A percentile compares a stretch with the other conserved stretches of the same genome.
Conservation (phyloP, 2,113 vertebrate genomes). For the Brachionichthys hirsutus region DNA sequence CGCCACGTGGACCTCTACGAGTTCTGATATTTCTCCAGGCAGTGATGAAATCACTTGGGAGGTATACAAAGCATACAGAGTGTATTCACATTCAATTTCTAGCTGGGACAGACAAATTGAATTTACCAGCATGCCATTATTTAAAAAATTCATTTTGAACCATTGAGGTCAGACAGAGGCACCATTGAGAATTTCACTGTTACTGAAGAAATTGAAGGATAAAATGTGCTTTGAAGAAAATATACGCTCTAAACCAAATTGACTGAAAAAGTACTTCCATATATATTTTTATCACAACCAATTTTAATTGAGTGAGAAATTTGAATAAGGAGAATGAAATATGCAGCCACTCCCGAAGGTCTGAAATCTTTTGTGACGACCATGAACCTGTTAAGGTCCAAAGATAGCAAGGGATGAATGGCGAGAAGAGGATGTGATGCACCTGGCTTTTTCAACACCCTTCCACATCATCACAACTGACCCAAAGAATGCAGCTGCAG, state of each 20-base stretch:
- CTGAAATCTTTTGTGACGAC: conserved; percentile 1
- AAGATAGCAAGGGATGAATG: conserved; percentile 39
- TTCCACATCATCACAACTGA: conserved; percentile 53
- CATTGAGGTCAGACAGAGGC: conserved; percentile 26
- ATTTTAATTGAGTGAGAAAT: too few relatives aligned
- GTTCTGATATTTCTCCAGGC: conserved; percentile 77
- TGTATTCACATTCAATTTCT: conserved; percentile 61
- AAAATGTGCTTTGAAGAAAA: conserved; percentile 12
- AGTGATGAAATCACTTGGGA: conserved; percentile 62
- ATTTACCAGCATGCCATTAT: conserved; percentile 64
- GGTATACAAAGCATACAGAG: conserved; percentile 60
- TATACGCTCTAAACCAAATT: background rate
- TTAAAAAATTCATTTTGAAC: conserved; percentile 48
- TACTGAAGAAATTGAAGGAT: conserved; percentile 13
- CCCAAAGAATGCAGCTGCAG: conserved; percentile 64
- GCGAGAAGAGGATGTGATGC: conserved; percentile 26
- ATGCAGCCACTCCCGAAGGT: background rate
- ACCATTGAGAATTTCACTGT: conserved; percentile 30
- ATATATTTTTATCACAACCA: conserved; percentile 16
- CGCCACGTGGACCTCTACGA: conserved; percentile 76
- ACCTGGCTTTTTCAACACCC: conserved; percentile 17
- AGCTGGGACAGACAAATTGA: conserved; percentile 52
- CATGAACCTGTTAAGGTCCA: conserved; percentile 34
- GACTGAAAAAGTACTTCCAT: background rate
- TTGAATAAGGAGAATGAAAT: background rate